Evolutionary conservation across 2,113 vertebrate species (phyloP).

Genomic region (Plestiodon gilberti): DNA sequence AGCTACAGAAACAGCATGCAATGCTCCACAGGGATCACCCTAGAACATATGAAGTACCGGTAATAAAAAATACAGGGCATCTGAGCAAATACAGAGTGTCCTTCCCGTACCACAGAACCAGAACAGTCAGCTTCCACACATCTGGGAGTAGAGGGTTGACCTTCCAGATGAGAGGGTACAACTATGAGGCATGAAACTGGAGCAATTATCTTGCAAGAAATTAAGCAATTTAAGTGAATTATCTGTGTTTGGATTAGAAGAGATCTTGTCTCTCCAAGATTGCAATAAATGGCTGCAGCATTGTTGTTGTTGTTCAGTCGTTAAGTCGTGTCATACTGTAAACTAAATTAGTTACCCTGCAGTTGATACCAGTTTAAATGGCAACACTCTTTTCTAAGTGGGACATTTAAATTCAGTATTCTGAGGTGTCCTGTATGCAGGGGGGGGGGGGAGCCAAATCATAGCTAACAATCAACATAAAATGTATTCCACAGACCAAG

Average conservation of each 20-base stretch:
- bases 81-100: slow-evolving; percentile 1
- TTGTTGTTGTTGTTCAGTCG: no score
- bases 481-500: slow-evolving; percentile 47
- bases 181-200: not conserved
- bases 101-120: not conserved
- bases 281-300: slow-evolving; percentile 43
- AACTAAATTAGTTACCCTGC: slow-evolving; percentile 52
- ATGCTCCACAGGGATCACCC: not conserved
- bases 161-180: not conserved
- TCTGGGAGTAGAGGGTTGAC: not conserved
- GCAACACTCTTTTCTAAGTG: slow-evolving; percentile 46
- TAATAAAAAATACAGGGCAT: not conserved
- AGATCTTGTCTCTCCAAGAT: slow-evolving; percentile 24
- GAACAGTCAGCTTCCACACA: not conserved
- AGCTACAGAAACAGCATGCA: not conserved
- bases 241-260: slow-evolving; percentile 22
- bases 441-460: not conserved
- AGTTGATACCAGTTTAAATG: slow-evolving; percentile 59
- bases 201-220: slow-evolving; percentile 13
- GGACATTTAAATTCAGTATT: slow-evolving; percentile 62
- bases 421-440: not conserved
- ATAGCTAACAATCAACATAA: slow-evolving; percentile 50
- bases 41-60: not conserved
- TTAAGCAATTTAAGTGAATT: slow-evolving; percentile 13
- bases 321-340: no score